Percentiles rank a stretch among this genome's conserved stretches.
Evolutionary conservation across 2,797 vertebrate genomes (phyloP).

Genomic region (Megalops cyprinoides): DNA sequence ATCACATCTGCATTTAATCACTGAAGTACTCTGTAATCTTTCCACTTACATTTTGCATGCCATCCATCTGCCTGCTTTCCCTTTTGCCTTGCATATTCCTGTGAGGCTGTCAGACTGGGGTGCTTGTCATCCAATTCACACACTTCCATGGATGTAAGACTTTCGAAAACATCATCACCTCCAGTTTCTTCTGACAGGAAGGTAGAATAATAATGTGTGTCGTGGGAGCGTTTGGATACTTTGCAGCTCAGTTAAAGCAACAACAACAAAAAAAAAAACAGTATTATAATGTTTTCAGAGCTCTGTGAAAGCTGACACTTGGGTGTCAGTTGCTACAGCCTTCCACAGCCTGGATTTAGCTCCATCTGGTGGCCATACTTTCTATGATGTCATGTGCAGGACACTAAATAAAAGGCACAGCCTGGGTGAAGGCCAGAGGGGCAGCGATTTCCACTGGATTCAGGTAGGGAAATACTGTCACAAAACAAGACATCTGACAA

Average conservation of each 20-base stretch:
- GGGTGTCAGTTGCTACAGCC: background rate
- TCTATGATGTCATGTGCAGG: background rate
- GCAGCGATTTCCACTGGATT: too few species aligned
- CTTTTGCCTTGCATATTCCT: background rate
- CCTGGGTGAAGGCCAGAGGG: too few species aligned
- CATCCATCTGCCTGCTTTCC: background rate
- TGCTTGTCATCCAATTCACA: background rate
- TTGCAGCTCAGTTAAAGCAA: background rate
- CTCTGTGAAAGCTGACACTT: background rate
- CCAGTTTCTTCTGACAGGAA: background rate
- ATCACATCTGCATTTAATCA: background rate
- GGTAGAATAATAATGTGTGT: background rate
- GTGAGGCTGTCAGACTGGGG: background rate
- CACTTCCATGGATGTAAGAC: background rate
- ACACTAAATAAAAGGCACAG: too few species aligned
- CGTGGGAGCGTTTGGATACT: background rate
- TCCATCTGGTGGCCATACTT: background rate
- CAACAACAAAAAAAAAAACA: background rate
- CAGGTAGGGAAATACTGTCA: too few species aligned
- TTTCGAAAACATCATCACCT: too few species aligned
- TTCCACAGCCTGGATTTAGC: too few species aligned
- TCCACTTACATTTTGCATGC: background rate
- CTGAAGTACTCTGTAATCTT: background rate
- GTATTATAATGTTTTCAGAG: background rate
- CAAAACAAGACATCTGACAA: too few species aligned